Conservation (phyloP, 1,140 invertebrate species). For the Euura saliciscinereae region DNA sequence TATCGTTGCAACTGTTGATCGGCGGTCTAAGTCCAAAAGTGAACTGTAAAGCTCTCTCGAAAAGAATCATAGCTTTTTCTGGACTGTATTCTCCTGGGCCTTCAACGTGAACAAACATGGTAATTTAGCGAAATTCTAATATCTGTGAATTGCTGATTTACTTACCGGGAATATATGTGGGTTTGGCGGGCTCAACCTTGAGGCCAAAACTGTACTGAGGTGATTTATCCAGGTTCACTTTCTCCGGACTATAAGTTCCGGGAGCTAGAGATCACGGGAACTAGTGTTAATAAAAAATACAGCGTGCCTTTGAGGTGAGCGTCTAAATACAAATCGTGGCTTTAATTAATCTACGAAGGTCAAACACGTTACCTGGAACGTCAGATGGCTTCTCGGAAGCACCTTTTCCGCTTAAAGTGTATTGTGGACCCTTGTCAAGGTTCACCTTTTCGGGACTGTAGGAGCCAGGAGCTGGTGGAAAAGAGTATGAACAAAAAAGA, state of each 20-base stretch:
- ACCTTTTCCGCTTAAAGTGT: conserved; percentile 16
- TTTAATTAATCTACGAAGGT: not conserved
- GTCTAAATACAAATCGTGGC: too few relatives aligned
- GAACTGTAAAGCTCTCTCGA: conserved; percentile 67
- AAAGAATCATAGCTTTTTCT: conserved; percentile 66
- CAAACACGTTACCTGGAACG: conserved; percentile 22
- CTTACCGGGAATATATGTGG: conserved; percentile 60
- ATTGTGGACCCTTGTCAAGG: conserved; percentile 7
- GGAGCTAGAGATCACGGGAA: conserved; percentile 48
- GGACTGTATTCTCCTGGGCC: conserved; percentile 65
- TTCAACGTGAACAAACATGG: conserved; percentile 30
- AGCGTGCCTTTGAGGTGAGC: not conserved
- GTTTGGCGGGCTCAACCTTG: conserved; percentile 58
- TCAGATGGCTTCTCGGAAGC: conserved; percentile 14
- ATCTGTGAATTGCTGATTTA: not conserved
- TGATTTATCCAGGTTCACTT: conserved; percentile 67
- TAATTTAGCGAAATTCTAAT: not conserved
- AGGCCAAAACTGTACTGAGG: conserved; percentile 66
- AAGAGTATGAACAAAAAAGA: not conserved
- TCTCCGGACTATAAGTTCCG: conserved; percentile 65
- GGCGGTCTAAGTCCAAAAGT: conserved; percentile 66
- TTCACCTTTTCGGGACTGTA: conserved; percentile 16
- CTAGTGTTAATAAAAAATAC: not conserved
- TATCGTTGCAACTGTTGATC: conserved; percentile 56
- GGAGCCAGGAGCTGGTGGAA: conserved; percentile 10